Base-by-base conservation (phyloP, 2,113 vertebrate species). In the Phalacrocorax brasilianus region DNA sequence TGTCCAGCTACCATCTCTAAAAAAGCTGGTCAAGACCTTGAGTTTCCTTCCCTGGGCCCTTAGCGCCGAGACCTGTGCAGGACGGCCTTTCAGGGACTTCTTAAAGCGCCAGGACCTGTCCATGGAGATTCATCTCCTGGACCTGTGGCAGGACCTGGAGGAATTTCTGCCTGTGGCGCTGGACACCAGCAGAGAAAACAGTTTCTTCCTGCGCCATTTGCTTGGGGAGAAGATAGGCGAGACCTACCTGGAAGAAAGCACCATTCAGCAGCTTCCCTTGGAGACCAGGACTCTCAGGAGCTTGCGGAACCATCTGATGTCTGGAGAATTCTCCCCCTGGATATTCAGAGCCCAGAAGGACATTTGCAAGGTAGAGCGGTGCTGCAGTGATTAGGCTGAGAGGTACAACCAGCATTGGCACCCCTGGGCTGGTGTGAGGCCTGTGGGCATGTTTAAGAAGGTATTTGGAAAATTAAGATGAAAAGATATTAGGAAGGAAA, bases 121-220 rank as follows among this genome's bases (percentile, higher is more conserved):
- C 12, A 1, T 85, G 45, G 96, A 94, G 38, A 76, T 91, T 56
- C 73, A 12, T 58, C 97, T 98, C 67, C 86, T 98, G 75, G 97
- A 97, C 35, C 94, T 98, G 45, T 98, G 98, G 97, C 97, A 98
- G 1, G 97, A 98, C 59, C 93, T 98, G 56, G 93, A 97, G 72
- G 95, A 97, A 44, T 98, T 97, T 78, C 90, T 98, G 61, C 81
- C 92, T 0, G 89, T 97, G 47, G 94, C 92, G n/a, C 85, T 97
- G 83, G 93, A 44, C 11, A 78, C 81, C 50, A 89, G 85, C 23
- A 95, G 79, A 35, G 96, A 96, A 23, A 97, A 96, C 10, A 93
- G 92, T 32, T 96, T 97, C 35, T 44, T 95, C 55, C 96, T 98
- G 53, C 85, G 93, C 33, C 95, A 97, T 79, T 49, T 97, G 74